A percentile compares a stretch with the other conserved stretches of the same genome.
Evolutionary conservation across 1,140 invertebrate genomes (phyloP).

Genomic region (Sinella curviseta): DNA sequence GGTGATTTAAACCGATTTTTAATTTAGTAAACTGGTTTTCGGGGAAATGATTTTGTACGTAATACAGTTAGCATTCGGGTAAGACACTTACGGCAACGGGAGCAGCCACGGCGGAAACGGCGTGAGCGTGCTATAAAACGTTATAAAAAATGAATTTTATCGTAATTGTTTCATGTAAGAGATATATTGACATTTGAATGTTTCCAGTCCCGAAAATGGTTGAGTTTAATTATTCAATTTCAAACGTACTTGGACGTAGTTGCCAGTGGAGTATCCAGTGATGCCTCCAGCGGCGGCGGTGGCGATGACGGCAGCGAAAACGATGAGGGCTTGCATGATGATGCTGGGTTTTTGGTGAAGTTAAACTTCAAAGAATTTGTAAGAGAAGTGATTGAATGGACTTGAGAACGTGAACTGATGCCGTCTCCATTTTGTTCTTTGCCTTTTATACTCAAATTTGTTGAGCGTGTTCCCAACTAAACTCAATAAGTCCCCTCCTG

Average conservation of each 20-base stretch:
- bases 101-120: background rate
- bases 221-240: too few relatives aligned
- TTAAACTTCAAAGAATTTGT: background rate
- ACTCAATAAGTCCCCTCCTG: background rate
- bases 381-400: background rate
- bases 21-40: too few relatives aligned
- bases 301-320: background rate
- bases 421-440: background rate
- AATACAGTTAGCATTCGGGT: too few relatives aligned
- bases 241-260: constrained; percentile 8
- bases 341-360: background rate
- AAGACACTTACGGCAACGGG: background rate
- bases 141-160: too few relatives aligned
- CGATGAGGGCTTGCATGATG: background rate
- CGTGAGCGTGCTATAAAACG: constrained; percentile 13
- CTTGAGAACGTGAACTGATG: background rate
- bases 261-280: constrained; percentile 8
- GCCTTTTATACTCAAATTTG: background rate
- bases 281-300: constrained; percentile 3
- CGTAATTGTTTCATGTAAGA: too few relatives aligned
- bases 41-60: too few relatives aligned
- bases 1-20: too few relatives aligned
- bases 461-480: background rate
- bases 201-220: too few relatives aligned
- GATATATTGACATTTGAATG: too few relatives aligned